phyloP scores from a whole-genome alignment of 2,888 invertebrate genomes.

The Hirtodrosophila cameraria region DNA sequence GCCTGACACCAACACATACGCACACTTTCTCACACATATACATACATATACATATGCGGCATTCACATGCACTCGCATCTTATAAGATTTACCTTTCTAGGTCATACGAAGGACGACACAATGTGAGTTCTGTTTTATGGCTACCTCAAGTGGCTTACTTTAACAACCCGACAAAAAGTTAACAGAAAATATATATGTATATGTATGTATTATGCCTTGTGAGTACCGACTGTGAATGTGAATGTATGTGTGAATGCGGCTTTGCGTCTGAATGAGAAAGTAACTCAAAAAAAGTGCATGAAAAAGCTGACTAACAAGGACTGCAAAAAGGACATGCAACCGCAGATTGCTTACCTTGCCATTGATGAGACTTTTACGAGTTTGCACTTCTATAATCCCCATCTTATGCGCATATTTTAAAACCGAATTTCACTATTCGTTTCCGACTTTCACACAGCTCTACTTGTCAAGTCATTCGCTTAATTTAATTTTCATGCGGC shows the following conservation, averaged over 20 bases:
- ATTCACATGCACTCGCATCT: constrained; percentile 35
- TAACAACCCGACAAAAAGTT: constrained; percentile 53
- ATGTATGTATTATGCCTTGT: constrained; percentile 11
- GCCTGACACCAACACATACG: constrained; percentile 21
- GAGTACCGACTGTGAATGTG: constrained; percentile 14
- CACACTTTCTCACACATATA: constrained; percentile 16
- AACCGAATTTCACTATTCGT: constrained; percentile 5
- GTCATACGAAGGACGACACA: constrained; percentile 53
- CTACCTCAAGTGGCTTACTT: constrained; percentile 63
- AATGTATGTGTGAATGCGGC: constrained; percentile 17
- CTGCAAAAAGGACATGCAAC: constrained; percentile 18
- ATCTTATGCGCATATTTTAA: constrained; percentile 13
- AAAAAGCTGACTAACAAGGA: constrained; percentile 16
- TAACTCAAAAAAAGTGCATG: constrained; percentile 32
- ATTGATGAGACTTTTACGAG: constrained; percentile 40
- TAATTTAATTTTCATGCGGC: constrained; percentile 57
- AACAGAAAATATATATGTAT: constrained; percentile 16
- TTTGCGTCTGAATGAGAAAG: constrained; percentile 21
- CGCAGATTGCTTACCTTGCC: constrained; percentile 14
- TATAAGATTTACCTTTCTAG: constrained; percentile 52
- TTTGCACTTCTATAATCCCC: constrained; percentile 30
- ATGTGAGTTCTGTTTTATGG: constrained; percentile 57
- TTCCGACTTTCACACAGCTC: neutral
- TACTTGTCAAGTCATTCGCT: constrained; percentile 39
- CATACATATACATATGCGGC: neutral